Conservation (phyloP, 2,113 vertebrate genomes). For the Syngnathus floridae region DNA sequence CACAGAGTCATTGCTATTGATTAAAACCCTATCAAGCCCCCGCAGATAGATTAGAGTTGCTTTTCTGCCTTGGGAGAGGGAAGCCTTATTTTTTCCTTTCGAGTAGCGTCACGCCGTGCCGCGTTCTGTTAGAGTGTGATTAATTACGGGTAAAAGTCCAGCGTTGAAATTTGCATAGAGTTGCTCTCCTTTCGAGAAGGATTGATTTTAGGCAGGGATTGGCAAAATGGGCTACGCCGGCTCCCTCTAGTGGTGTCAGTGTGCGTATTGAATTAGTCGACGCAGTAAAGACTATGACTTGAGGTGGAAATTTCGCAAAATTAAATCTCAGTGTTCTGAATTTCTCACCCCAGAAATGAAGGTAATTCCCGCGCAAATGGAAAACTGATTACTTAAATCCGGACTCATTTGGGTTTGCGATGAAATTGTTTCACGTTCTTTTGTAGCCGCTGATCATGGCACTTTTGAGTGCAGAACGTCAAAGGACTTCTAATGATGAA, state of each 20-base stretch:
- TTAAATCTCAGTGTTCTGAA: no score
- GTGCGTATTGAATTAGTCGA: background rate
- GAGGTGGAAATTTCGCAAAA: no score
- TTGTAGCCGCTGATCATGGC: slow-evolving; percentile 37
- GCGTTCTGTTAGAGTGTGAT: slow-evolving; percentile 8
- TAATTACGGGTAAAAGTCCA: slow-evolving; percentile 2
- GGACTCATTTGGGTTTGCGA: slow-evolving; percentile 23
- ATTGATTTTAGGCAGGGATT: background rate
- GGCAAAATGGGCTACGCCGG: background rate
- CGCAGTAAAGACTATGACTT: background rate
- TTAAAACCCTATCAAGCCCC: slow-evolving; percentile 34
- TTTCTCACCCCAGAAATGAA: background rate
- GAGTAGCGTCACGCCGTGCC: background rate
- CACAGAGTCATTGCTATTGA: slow-evolving; percentile 26
- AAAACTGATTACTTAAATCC: slow-evolving; percentile 13
- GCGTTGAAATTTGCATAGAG: background rate
- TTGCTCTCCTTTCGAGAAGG: background rate
- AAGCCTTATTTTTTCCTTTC: slow-evolving; percentile 12
- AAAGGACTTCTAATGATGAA: slow-evolving; percentile 51
- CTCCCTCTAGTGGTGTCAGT: background rate
- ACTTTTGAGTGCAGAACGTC: slow-evolving; percentile 26
- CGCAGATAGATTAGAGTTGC: slow-evolving; percentile 15
- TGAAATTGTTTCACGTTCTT: slow-evolving; percentile 23
- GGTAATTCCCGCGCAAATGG: background rate
- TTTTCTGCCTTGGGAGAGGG: slow-evolving; percentile 2